phyloP scores from a whole-genome alignment of 2,888 invertebrate species.

The Zhengitettix transpicula region DNA sequence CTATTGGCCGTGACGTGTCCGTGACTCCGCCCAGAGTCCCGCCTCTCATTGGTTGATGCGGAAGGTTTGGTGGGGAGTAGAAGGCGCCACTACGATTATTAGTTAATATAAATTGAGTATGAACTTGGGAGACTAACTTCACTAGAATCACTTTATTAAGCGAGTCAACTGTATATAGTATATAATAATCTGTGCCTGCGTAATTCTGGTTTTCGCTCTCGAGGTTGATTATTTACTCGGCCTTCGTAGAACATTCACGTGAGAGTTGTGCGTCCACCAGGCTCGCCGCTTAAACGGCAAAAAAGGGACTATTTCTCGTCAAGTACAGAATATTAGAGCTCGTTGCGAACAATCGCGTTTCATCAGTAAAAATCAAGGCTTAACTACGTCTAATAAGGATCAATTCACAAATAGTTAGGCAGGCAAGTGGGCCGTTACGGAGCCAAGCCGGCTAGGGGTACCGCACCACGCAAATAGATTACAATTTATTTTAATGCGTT shows the following conservation, averaged over 20 bases:
- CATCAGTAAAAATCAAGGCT: conserved; percentile 5
- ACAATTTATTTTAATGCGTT: too few relatives aligned
- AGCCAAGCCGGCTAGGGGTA: too few relatives aligned
- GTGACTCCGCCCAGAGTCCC: background rate
- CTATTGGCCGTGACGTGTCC: background rate
- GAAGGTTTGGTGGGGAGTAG: background rate
- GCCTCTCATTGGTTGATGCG: conserved; percentile 2
- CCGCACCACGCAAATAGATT: too few relatives aligned
- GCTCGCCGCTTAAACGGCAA: background rate
- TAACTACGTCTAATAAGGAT: background rate
- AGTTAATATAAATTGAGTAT: conserved; percentile 10
- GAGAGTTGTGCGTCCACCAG: background rate
- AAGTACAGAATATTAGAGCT: conserved; percentile 1
- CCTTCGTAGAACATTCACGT: background rate
- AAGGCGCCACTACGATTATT: conserved; percentile 2
- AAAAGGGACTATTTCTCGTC: conserved; percentile 3
- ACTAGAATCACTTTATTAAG: conserved; percentile 1
- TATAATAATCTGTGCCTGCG: background rate
- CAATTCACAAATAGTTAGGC: background rate
- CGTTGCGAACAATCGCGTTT: conserved; percentile 8
- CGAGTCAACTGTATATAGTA: background rate
- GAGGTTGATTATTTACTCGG: background rate
- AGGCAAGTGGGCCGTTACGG: too few relatives aligned
- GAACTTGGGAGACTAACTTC: conserved; percentile 4
- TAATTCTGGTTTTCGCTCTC: background rate